phyloP scores from a whole-genome alignment of 2,113 vertebrate genomes.

The Perca flavescens region DNA sequence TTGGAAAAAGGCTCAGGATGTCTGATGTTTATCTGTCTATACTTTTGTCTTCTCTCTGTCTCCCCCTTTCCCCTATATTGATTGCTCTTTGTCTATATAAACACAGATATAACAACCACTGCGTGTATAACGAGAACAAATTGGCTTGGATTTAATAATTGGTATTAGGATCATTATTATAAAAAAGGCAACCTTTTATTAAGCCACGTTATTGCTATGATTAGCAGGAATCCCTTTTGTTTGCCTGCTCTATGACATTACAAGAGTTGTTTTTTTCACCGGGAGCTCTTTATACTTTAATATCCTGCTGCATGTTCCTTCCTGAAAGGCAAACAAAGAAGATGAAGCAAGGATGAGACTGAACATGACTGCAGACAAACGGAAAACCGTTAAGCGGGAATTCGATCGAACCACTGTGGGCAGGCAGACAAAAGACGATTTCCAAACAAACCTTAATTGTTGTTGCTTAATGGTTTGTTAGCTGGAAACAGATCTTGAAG shows the following conservation, averaged over 20 bases:
- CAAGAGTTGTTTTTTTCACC: constrained; percentile 47
- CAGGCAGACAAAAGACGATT: neutral
- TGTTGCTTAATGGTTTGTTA: neutral
- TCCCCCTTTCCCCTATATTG: neutral
- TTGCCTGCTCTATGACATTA: constrained; percentile 16
- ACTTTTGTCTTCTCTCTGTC: constrained; percentile 8
- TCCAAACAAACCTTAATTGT: neutral
- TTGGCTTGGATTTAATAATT: neutral
- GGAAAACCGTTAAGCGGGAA: neutral
- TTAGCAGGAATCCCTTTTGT: constrained; percentile 31
- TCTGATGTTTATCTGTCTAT: constrained; percentile 2
- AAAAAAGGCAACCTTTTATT: constrained; percentile 10
- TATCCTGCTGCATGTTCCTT: constrained; percentile 65
- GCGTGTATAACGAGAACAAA: neutral
- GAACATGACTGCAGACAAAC: constrained; percentile 14
- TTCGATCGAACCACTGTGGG: neutral
- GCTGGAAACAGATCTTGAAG: neutral
- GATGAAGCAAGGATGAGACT: neutral
- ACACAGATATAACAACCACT: neutral
- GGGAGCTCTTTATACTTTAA: constrained; percentile 60
- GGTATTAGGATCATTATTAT: neutral
- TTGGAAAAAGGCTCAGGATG: neutral
- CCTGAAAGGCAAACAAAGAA: constrained; percentile 59
- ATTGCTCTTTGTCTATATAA: neutral
- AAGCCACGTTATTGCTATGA: constrained; percentile 32